Evolutionary conservation across 2,113 vertebrate species (phyloP), one percentile per base, ranked within the genome.

Genomic region (Sinosuthora webbiana): DNA sequence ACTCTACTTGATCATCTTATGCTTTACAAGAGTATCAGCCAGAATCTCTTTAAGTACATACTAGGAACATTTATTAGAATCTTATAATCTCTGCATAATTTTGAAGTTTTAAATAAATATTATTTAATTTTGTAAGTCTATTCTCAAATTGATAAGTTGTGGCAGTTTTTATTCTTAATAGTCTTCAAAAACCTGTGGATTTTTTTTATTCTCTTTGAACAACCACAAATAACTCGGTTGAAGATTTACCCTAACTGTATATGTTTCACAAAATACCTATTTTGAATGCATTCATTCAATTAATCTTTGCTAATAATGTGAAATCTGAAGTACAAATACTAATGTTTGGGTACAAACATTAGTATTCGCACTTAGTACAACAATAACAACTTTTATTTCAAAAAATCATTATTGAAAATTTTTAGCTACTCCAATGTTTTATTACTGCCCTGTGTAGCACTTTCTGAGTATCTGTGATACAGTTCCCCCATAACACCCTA

Each of bases 1-100:
- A 89, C 17, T 70, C 71, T 68, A 79, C 67, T 83, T 90, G 59
- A 83, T 94, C 59, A 73, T 73, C 44, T 83, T 31, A n/a, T 39
- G 24, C 39, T 91, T 93, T 80, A 60, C 4, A 80, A 56, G 45
- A 89, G 39, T 86, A 79, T 83, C 59, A 89, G 19, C 14, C 21
- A 89, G 30, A 39, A 80, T 76, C 10, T 80, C 35, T 63, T 85
- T 59, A 92, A 92, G 49, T 56, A 64, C 33, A 31, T 37, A 41
- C 17, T n/a, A 80, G 27, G 64, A 91, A 52, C 16, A 41, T 89
- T 76, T 89, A 59, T 55, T 71, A 47, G 28, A 59, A 83, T 55
- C 8, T 62, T 53, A 20, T 41, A 39, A 3, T 65, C 27, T 69
- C 35, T 60, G 6, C 14, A 78, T 27, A 15, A 82, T 62, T 74